Evolutionary conservation across 2,888 invertebrate genomes (phyloP), one percentile per base, ranked within the genome.

Genomic region (Branchipolynoe longqiensis): DNA sequence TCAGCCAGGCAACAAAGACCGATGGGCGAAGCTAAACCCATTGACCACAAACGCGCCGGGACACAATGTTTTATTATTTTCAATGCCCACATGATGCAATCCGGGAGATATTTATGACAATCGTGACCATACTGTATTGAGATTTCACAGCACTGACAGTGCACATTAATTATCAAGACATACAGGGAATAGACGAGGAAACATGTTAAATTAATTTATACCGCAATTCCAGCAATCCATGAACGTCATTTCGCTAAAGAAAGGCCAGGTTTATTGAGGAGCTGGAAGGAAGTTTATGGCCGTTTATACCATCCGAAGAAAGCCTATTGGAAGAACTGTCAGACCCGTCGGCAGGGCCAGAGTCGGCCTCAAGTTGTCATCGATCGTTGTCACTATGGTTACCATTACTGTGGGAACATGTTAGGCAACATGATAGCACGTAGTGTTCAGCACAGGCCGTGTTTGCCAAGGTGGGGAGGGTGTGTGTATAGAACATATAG

Each of bases 331-430:
- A 54, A 41, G 54, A 54, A 78, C 78, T 78, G 78, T 78, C 78
- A 69, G 38, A 33, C 69, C 33, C 38, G 69, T 69, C 69, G 22
- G 69, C 69, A 33, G 4, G 48, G 78, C 41, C 28, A 41, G 78
- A 41, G 41, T 78, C 28, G 48, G 28, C 78, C n/a, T 78, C 48
- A 31, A 78, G 48, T 78, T 8, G 41, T 33, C 41, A 78, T 78
- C 78, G 48, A 48, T 78, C 78, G 28, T 22, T 48, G 78, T 78
- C 78, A 78, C 78, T 54, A 78, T 78, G 78, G 54, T 54, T 41
- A 78, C 78, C 78, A 78, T 78, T 78, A 54, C 78, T 48, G 54
- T 54, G 78, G 78, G 48, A 31, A 41, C 78, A 41, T 78, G 78
- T 48, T 41, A 78, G 78, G 8, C 48, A 78, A 54, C 78, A 78